These are phyloP conservation scores for Illadopsis cleaveri DNA, from an alignment of 2,113 vertebrate genomes.

Conservation along the genomic window DNA sequence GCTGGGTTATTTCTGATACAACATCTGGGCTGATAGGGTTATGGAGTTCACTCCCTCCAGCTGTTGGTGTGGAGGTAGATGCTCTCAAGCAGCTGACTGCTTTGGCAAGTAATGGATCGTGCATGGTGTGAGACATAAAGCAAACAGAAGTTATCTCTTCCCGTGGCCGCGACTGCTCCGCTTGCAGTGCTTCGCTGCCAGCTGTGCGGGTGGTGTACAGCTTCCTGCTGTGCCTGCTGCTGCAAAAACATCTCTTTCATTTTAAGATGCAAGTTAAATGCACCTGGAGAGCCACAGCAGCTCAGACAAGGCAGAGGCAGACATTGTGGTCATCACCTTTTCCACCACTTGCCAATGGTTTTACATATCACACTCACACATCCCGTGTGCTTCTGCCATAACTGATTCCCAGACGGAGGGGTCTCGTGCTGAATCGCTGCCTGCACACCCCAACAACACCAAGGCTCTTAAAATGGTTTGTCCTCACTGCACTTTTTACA, in stretches of 20 bases:
- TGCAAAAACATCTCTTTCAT: not conserved
- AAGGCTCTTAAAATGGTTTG: not conserved
- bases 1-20: not conserved
- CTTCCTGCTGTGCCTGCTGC: not conserved
- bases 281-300: not conserved
- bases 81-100: not conserved
- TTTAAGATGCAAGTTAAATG: not conserved
- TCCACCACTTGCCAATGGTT: not conserved
- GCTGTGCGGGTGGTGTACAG: rapidly evolving
- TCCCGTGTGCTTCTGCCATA: rapidly evolving
- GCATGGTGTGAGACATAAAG: not conserved
- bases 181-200: not conserved
- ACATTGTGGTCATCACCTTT: not conserved
- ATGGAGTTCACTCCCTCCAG: not conserved
- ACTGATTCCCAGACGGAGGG: not conserved
- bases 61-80: not conserved
- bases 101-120: not conserved
- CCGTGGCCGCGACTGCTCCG: rapidly evolving
- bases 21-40: rapidly evolving
- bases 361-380: rapidly evolving
- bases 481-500: not conserved
- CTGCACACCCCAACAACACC: rapidly evolving
- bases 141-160: not conserved
- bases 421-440: rapidly evolving
- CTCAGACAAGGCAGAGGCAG: not conserved